Base-by-base conservation (phyloP, 2,888 invertebrate species). In the Subacronicta megacephala region DNA sequence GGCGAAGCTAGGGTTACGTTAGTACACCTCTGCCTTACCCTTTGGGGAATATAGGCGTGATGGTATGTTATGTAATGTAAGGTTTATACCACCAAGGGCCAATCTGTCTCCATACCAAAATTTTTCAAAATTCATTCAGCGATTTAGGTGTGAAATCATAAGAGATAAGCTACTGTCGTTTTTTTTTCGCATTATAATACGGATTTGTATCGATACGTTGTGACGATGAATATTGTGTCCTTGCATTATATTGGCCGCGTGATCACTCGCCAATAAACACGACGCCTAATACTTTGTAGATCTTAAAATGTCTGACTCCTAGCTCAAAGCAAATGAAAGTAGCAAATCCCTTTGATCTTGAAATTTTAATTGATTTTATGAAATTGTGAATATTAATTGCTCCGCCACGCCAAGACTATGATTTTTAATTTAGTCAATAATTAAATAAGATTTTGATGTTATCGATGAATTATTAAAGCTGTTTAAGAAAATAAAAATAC, bases 341-440 rank as follows among this genome's bases (percentile, higher is more conserved):
- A 72, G 62, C 63, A 67, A 70, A 77, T 75, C 62, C 59, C 78
- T 82, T 85, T 84, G 84, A 87, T 83, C 79, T 81, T 72, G 70
- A 50, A 75, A 78, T 78, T 78, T 77, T 83, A 82, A 82, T 82
- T 85, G 81, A 82, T 80, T 84, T 72, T 51, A 75, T 62, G 50
- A 84, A 85, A 78, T 81, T 75, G 70, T 70, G 56, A 75, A 80
- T 65, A 75, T 77, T 71, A 70, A 59, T 67, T 72, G 75, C 68
- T 73, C 68, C 71, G 60, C 56, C 55, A 68, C 57, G 74, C 69
- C 54, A 57, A 54, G 47, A 65, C 67, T 65, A 73, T 59, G 62
- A 62, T 65, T 72, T 75, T 75, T 46, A 44, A 81, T 81, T 80
- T 75, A 72, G 72, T 71, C 75, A 65, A 65, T 69, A 75, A 76